These are phyloP conservation scores for Rhizomys pruinosus DNA, from an alignment of 2,113 vertebrate species.

Conservation along the genomic window DNA sequence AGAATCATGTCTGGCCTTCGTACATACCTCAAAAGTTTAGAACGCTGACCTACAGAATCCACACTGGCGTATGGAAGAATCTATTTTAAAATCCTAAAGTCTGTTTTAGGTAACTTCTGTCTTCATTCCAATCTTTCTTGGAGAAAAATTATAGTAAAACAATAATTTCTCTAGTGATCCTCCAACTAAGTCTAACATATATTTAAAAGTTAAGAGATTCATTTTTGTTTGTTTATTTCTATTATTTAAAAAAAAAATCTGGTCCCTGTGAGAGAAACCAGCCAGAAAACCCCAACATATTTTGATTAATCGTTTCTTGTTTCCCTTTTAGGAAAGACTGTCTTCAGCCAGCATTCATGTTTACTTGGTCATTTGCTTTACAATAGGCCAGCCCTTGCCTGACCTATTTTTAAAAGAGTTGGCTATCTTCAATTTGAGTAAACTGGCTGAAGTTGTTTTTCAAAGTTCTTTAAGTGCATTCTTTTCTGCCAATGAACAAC, in stretches of 20 bases:
- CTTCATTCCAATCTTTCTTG: conserved; percentile 26
- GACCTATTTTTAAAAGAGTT: conserved; percentile 65
- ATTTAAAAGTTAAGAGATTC: neutral
- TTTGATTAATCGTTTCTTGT: conserved; percentile 9
- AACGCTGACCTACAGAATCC: neutral
- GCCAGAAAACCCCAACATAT: neutral
- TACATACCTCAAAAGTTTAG: conserved; percentile 9
- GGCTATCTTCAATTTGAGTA: conserved; percentile 53
- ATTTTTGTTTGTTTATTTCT: neutral
- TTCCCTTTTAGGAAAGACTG: conserved; percentile 20
- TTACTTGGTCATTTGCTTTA: conserved; percentile 60
- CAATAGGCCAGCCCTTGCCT: conserved; percentile 43
- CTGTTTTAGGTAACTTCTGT: neutral
- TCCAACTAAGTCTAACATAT: neutral
- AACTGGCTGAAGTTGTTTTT: conserved; percentile 47
- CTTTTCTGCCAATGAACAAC: neutral
- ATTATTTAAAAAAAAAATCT: neutral
- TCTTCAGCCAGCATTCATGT: conserved; percentile 18
- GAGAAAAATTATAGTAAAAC: neutral
- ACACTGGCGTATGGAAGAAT: neutral
- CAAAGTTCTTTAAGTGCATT: conserved; percentile 49
- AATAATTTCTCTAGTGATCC: neutral
- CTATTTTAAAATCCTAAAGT: neutral
- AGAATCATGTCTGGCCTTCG: neutral
- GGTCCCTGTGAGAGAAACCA: neutral